Evolutionary conservation across 2,113 vertebrate genomes (phyloP).

Genomic region (Desmodus rotundus): DNA sequence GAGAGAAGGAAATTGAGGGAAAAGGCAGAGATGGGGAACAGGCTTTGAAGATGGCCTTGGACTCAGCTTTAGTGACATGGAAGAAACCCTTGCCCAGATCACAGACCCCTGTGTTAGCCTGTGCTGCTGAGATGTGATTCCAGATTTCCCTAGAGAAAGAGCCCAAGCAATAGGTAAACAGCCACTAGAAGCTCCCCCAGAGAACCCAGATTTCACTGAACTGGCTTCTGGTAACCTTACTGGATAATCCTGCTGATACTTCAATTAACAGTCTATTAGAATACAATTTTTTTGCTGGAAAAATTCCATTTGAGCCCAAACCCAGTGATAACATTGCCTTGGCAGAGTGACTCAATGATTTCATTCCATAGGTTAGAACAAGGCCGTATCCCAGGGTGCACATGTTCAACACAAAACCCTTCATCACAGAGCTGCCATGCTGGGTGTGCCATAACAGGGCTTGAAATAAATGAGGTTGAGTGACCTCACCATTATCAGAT

Average conservation of each 20-base stretch:
- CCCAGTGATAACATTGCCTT: constrained; percentile 34
- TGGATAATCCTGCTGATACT: neutral
- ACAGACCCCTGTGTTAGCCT: neutral
- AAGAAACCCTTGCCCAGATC: neutral
- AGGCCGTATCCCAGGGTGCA: constrained; percentile 47
- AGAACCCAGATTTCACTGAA: constrained; percentile 16
- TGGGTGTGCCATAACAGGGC: constrained; percentile 44
- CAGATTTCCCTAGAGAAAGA: neutral
- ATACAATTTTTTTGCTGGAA: constrained; percentile 27
- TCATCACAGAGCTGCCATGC: constrained; percentile 7
- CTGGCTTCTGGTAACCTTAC: constrained; percentile 35
- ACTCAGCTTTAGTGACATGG: neutral
- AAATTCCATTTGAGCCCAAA: constrained; percentile 13
- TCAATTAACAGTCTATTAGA: neutral
- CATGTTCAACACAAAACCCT: constrained; percentile 6
- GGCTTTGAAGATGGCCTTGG: neutral
- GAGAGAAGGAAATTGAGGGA: neutral
- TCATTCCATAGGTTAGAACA: constrained; percentile 29
- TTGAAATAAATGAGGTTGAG: constrained; percentile 52
- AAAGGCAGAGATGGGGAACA: neutral
- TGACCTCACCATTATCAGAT: constrained; percentile 52
- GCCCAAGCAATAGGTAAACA: neutral
- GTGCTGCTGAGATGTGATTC: neutral
- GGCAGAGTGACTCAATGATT: constrained; percentile 49
- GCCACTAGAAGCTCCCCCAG: neutral